Base-by-base conservation (phyloP, 2,888 invertebrate genomes). In the Tuta absoluta region DNA sequence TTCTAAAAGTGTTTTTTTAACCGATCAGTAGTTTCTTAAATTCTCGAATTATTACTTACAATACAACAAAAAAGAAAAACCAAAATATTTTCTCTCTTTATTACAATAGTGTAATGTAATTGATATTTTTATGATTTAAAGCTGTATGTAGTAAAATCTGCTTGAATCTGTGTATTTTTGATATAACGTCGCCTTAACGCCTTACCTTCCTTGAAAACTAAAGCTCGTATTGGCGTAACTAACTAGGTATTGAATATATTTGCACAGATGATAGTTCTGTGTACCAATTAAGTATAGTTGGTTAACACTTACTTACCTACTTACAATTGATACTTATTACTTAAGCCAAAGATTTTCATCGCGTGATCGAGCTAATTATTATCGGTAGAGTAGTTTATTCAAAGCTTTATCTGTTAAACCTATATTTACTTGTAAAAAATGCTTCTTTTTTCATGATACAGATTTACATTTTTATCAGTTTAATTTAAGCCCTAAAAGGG, bases 181-280 rank as follows among this genome's bases (percentile, higher is more conserved):
- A 7, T n/a, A 17, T n/a, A 45, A 4, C 17, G 1, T n/a, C n/a
- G 45, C 45, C 45, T 45, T 45, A 45, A 45, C 45, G 17, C 45
- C 23, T n/a, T n/a, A 56, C 12, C 56, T 56, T n/a, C 28, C n/a
- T 12, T 12, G 56, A n/a, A 56, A 24, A 45, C 45, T 28, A 28
- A 11, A 28, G 23, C 4, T 56, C 19, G 21, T 58, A 58, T 37
- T 37, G 37, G 58, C 58, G 58, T 58, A 37, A 58, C 58, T 58
- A 58, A 38, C 38, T 38, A 23, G 51, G 23, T 38, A 17, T 56
- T 33, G 56, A 56, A 56, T 56, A 17, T 56, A 56, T 56, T 56
- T 56, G n/a, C 56, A 56, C 56, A 56, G 33, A 33, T 56, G 56
- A 56, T 56, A 56, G 24, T 33, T 56, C 51, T n/a, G 1, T 24